Evolutionary conservation across 2,797 vertebrate genomes (phyloP).

Genomic region (Hypotaenidia okinawae): DNA sequence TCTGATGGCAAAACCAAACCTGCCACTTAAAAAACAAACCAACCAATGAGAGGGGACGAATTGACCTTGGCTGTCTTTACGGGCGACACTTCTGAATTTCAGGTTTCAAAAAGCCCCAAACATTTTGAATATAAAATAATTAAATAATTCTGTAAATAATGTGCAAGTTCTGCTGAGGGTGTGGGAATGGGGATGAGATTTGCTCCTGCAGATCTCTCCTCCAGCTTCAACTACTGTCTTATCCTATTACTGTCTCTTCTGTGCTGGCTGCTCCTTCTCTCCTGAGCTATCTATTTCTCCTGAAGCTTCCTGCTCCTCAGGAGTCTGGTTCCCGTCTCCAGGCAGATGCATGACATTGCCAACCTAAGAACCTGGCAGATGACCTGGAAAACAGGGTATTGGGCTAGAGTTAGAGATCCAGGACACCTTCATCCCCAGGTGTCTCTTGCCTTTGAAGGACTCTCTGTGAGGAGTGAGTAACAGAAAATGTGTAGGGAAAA

Average conservation of each 20-base stretch:
- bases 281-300: neutral
- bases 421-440: neutral
- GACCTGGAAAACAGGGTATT: neutral
- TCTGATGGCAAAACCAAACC: neutral
- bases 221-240: neutral
- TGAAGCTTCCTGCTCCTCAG: neutral
- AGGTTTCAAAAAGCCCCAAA: neutral
- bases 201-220: neutral
- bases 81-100: neutral
- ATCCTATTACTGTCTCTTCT: neutral
- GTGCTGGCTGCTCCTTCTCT: neutral
- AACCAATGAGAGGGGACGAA: neutral
- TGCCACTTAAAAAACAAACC: neutral
- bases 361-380: neutral
- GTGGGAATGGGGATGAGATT: neutral
- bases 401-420: neutral
- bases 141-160: neutral
- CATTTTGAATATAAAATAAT: neutral
- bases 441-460: neutral
- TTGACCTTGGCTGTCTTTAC: rapidly evolving
- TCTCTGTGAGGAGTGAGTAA: neutral
- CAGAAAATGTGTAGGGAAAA: neutral
- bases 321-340: neutral
- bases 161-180: neutral
- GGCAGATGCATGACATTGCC: neutral